phyloP scores from a whole-genome alignment of 2,888 invertebrate species.

The Ecliptopera silaceata region DNA sequence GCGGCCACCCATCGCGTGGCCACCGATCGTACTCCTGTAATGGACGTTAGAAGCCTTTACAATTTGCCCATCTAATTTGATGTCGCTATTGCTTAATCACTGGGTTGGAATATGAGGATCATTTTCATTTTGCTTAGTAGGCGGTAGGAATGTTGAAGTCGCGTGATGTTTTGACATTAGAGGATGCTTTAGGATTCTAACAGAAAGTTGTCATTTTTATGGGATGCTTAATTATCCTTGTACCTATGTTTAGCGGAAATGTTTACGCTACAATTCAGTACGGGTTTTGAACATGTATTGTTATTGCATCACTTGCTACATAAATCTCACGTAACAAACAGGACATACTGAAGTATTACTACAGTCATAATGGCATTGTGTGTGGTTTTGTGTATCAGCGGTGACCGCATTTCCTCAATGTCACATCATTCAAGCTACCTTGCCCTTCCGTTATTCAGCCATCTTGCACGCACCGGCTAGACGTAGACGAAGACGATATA shows the following conservation, averaged over 20 bases:
- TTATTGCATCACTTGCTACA: slow-evolving; percentile 29
- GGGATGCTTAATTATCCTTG: neutral
- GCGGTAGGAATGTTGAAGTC: slow-evolving; percentile 19
- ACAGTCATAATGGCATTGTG: slow-evolving; percentile 42
- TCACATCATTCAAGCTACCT: slow-evolving; percentile 42
- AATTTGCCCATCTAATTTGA: slow-evolving; percentile 45
- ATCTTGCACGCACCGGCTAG: slow-evolving; percentile 41
- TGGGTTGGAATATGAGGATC: slow-evolving; percentile 28
- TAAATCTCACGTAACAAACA: slow-evolving; percentile 34
- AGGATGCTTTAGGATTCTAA: slow-evolving; percentile 7
- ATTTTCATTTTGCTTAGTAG: slow-evolving; percentile 37
- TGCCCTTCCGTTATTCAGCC: slow-evolving; percentile 51
- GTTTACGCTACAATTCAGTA: slow-evolving; percentile 2
- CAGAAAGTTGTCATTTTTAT: slow-evolving; percentile 1
- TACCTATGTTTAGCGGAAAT: slow-evolving; percentile 7
- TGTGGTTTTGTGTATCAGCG: slow-evolving; percentile 45
- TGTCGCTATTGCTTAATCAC: slow-evolving; percentile 39
- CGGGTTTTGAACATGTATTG: neutral
- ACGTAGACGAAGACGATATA: slow-evolving; percentile 38
- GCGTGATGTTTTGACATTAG: slow-evolving; percentile 32
- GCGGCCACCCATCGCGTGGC: slow-evolving; percentile 55
- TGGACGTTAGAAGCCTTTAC: slow-evolving; percentile 46
- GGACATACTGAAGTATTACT: slow-evolving; percentile 27
- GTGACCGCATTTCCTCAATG: slow-evolving; percentile 54
- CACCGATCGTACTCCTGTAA: slow-evolving; percentile 43